Base-by-base conservation (phyloP, 2,113 vertebrate species). In the Sakesphorus luctuosus region DNA sequence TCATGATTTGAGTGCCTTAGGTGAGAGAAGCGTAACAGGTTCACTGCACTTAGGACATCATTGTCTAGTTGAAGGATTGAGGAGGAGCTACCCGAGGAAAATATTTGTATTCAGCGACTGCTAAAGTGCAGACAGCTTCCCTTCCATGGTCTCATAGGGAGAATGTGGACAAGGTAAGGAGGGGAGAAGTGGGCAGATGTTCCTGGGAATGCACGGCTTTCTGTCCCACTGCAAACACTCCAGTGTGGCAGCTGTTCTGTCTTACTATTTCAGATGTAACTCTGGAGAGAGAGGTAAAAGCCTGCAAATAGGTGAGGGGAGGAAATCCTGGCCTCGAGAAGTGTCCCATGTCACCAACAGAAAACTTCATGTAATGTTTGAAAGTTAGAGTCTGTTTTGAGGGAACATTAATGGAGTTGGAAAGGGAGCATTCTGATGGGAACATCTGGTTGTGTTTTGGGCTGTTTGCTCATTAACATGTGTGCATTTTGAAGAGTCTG, bases 71-170 rank as follows among this genome's bases (percentile, higher is more conserved):
- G 84, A 89, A 93, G 67, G 67, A 43, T 0, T 68, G 49, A 87
- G 80, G 76, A 95, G 89, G 89, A 94, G 69, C 52, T 73, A 89
- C 80, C 65, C 21, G 5, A 89, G 65, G 72, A n/a, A 75, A 87
- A 86, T 44, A 69, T 91, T 93, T 94, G 53, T 77, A 38, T 93
- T 94, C 77, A 63, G 73, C 0, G 0, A 31, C 62, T 68, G 49
- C 56, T 72, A 2, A 84, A 89, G 76, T 61, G 80, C 86, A 88
- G 76, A 13, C 72, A 81, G 59, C 80, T 90, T 94, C 79, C 47
- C 87, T 47, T 71, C 29, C 26, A 2, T 6, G 9, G 68, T 77
- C 65, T 83, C 1, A 0, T 38, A 86, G 59, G 56, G 61, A 72
- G 69, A 55, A 79, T 12, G 25, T 36, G 84, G 75, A 26, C 14